phyloP scores from a whole-genome alignment of 2,888 invertebrate species.

The Tachina fera region DNA sequence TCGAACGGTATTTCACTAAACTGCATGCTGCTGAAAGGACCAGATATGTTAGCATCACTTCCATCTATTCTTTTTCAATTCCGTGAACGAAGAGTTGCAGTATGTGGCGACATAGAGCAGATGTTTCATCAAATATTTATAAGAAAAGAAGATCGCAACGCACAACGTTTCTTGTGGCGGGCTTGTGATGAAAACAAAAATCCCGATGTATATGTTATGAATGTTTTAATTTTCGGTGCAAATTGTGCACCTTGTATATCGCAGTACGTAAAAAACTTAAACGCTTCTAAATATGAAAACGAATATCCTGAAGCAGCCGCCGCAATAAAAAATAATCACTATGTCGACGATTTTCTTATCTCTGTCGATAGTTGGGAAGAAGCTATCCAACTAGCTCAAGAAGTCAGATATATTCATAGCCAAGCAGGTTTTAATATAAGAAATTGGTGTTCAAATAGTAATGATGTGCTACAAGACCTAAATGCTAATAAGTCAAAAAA shows the following conservation, averaged over 20 bases:
- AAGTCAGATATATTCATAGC: background rate
- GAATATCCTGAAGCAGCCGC: background rate
- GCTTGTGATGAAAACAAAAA: background rate
- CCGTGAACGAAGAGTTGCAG: conserved; percentile 50
- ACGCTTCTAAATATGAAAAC: background rate
- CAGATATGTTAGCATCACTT: conserved; percentile 59
- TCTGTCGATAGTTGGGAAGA: background rate
- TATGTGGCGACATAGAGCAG: conserved; percentile 68
- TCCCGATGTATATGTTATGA: background rate
- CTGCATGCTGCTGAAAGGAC: conserved; percentile 50
- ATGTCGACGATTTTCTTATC: background rate
- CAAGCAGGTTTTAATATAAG: background rate
- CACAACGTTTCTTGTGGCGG: background rate
- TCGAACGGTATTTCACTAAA: conserved; percentile 64
- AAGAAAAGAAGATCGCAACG: background rate
- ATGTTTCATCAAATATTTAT: conserved; percentile 52
- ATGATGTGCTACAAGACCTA: background rate
- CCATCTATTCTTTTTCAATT: conserved; percentile 67
- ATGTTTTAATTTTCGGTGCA: conserved; percentile 3
- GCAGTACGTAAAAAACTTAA: conserved; percentile 5
- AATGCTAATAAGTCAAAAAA: background rate
- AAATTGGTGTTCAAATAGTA: conserved; percentile 6
- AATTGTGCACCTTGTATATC: conserved; percentile 11
- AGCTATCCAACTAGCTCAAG: conserved; percentile 1
- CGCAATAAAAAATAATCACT: conserved; percentile 31